phyloP scores from a whole-genome alignment of 2,888 invertebrate genomes.

The Spodoptera exigua region DNA sequence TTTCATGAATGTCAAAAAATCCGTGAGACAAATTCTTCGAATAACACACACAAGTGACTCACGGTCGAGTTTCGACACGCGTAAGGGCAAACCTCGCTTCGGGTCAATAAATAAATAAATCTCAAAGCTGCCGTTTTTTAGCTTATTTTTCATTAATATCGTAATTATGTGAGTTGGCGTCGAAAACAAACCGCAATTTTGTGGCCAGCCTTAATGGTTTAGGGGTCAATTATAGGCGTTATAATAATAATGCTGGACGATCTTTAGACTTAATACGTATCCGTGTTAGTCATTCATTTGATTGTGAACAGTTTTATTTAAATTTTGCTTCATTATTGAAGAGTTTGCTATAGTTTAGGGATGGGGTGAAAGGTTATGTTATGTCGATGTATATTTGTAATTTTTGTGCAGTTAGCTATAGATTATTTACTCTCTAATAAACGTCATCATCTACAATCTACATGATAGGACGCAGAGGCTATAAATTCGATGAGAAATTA shows the following conservation, averaged over 20 bases:
- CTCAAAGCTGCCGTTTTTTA: conserved; percentile 79
- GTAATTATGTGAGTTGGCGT: conserved; percentile 84
- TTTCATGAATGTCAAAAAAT: neutral
- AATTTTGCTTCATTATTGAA: conserved; percentile 36
- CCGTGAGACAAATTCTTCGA: neutral
- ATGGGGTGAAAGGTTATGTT: conserved; percentile 35
- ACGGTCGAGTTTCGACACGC: conserved; percentile 56
- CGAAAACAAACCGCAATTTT: conserved; percentile 85
- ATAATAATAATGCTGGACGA: conserved; percentile 78
- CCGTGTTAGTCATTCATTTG: conserved; percentile 65
- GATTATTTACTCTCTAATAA: neutral
- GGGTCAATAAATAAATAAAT: conserved; percentile 87
- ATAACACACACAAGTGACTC: conserved; percentile 43
- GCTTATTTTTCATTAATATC: conserved; percentile 81
- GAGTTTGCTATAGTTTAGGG: conserved; percentile 22
- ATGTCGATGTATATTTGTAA: neutral
- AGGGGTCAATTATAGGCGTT: conserved; percentile 86
- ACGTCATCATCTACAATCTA: too few relatives aligned
- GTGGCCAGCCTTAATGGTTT: conserved; percentile 82
- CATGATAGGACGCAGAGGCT: too few relatives aligned
- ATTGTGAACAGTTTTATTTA: conserved; percentile 56
- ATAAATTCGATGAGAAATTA: too few relatives aligned
- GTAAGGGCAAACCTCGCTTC: conserved; percentile 65
- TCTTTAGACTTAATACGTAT: conserved; percentile 63
- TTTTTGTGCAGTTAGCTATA: neutral